Conservation (phyloP, 2,888 invertebrate species). For the Chloroclysta siterata region DNA sequence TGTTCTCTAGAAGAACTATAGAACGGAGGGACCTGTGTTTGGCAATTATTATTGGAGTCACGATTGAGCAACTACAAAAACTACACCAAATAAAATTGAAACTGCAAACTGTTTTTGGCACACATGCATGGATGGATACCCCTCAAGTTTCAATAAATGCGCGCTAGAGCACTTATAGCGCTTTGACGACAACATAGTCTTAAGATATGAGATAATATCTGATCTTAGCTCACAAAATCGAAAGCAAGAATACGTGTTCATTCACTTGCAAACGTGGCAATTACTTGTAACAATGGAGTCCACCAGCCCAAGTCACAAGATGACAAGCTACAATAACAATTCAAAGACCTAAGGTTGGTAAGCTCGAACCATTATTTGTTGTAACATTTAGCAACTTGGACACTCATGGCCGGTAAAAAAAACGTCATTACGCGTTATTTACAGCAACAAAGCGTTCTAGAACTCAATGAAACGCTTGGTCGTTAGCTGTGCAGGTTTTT, state of each 20-base stretch:
- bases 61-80: too few species aligned
- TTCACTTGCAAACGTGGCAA: slow-evolving; percentile 14
- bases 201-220: background rate
- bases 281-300: slow-evolving; percentile 14
- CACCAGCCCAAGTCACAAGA: background rate
- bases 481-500: slow-evolving; percentile 44
- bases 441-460: slow-evolving; percentile 36
- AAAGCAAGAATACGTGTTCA: slow-evolving; percentile 13
- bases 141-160: background rate
- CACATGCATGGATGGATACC: background rate
- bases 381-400: slow-evolving; percentile 31
- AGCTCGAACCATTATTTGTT: slow-evolving; percentile 11
- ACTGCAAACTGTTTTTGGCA: too few species aligned
- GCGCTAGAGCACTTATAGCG: background rate
- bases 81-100: too few species aligned
- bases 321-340: slow-evolving; percentile 1
- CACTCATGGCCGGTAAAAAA: slow-evolving; percentile 25
- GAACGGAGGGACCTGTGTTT: background rate
- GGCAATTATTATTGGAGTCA: too few species aligned
- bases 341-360: background rate
- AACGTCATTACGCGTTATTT: slow-evolving; percentile 32
- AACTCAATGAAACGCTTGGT: slow-evolving; percentile 45
- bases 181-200: too few species aligned
- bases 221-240: slow-evolving; percentile 3
- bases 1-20: background rate